Evolutionary conservation across 2,888 invertebrate species (phyloP).

Genomic region (Ashinkailepas kermadecensis): DNA sequence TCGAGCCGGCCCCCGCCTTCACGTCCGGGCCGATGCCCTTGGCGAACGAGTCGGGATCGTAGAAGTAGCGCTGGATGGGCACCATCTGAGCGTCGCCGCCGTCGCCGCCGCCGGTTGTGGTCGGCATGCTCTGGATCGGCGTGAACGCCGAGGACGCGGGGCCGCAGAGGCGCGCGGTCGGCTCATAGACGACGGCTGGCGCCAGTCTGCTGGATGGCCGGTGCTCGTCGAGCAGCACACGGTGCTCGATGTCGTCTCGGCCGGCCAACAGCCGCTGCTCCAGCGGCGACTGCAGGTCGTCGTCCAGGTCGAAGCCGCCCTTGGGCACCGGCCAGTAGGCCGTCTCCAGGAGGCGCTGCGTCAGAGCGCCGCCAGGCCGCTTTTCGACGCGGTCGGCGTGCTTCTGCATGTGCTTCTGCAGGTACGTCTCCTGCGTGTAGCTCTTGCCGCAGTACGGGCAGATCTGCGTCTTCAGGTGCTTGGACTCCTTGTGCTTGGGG

Average conservation of each 20-base stretch:
- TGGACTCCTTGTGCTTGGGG: constrained; percentile 98
- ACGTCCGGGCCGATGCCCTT: background rate
- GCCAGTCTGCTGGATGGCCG: background rate
- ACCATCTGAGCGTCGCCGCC: background rate
- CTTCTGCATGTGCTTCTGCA: constrained; percentile 99
- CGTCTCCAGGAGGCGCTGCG: background rate
- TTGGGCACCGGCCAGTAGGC: constrained; percentile 13
- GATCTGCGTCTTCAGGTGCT: constrained; percentile 98
- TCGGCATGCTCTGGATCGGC: constrained; percentile 19
- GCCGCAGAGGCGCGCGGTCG: background rate
- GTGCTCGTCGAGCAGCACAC: background rate
- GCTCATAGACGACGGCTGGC: background rate
- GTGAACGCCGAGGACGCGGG: constrained; percentile 15
- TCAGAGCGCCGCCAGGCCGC: constrained; percentile 41
- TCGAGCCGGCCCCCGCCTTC: background rate
- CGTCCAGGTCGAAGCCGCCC: background rate
- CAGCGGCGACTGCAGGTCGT: background rate
- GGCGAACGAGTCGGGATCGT: constrained; percentile 1
- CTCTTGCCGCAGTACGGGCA: constrained; percentile 99
- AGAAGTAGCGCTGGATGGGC: constrained; percentile 15
- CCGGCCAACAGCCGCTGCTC: background rate
- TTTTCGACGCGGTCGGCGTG: constrained; percentile 65
- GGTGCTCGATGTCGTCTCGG: background rate
- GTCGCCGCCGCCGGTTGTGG: background rate
- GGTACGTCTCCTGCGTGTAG: constrained; percentile 98